phyloP scores from a whole-genome alignment of 1,140 invertebrate species.

The Sitophilus oryzae region DNA sequence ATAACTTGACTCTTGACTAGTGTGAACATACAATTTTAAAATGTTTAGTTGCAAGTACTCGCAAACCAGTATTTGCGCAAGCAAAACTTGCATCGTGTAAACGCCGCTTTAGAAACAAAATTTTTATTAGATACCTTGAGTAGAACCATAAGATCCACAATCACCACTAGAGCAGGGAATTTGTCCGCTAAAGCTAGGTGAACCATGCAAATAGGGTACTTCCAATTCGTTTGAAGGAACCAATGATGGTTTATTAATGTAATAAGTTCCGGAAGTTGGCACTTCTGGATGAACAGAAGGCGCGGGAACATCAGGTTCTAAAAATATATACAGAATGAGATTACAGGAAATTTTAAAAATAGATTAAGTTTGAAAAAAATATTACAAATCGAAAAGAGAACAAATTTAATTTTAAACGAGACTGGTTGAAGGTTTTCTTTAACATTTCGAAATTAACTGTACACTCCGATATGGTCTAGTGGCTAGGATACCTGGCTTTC shows the following conservation, averaged over 20 bases:
- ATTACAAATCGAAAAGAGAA: too few relatives aligned
- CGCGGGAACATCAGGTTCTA: neutral
- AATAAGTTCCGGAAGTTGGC: constrained; percentile 16
- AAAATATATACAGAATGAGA: neutral
- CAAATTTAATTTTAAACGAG: too few relatives aligned
- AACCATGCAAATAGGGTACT: neutral
- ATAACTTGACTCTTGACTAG: too few relatives aligned
- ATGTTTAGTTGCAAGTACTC: too few relatives aligned
- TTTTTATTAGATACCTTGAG: neutral
- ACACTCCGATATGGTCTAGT: constrained; percentile 35
- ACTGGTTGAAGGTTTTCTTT: too few relatives aligned
- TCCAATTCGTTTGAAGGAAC: neutral
- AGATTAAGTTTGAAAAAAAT: too few relatives aligned
- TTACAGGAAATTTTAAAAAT: too few relatives aligned
- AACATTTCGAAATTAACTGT: too few relatives aligned
- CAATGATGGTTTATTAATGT: constrained; percentile 20
- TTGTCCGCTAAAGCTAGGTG: constrained; percentile 13
- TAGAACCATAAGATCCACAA: neutral
- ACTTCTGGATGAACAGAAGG: constrained; percentile 17
- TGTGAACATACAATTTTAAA: too few relatives aligned
- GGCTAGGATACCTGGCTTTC: constrained; percentile 37
- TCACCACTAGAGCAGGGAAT: constrained; percentile 11
- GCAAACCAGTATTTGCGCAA: too few relatives aligned
- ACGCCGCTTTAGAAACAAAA: neutral
- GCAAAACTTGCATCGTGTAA: neutral